Evolutionary conservation across 2,888 invertebrate species (phyloP), one percentile per base, ranked within the genome.

Genomic region (Morpho achilles): DNA sequence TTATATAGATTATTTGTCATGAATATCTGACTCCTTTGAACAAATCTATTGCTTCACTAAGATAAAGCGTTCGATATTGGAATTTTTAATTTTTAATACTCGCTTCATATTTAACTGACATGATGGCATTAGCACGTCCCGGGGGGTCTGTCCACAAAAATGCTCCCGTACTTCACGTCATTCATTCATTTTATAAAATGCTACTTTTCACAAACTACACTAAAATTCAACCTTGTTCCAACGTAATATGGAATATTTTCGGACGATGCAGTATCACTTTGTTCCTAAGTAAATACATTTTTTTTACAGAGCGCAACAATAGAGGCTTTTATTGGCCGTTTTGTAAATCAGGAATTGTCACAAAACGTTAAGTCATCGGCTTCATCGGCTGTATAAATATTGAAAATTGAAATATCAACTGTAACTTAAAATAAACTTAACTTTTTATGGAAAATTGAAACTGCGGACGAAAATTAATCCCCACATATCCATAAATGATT

Each of bases 281-380:
- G 78, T 74, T 80, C 61, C 61, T 74, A 69, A 72, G 69, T 67
- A 79, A 75, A 72, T 72, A 72, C 73, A 79, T 73, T 74, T 80
- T 75, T 80, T 82, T 78, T 73, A 76, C 77, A 80, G 74, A 72
- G 71, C 68, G 70, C 70, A 76, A 85, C 84, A 86, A 86, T 81
- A 75, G 81, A 69, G 67, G 71, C 74, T 76, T 82, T 84, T 85
- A 86, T 87, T 87, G 80, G 87, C 85, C 80, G 78, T 82, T 85
- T 85, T 83, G 85, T 83, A 75, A 77, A 82, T 79, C 77, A 75
- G 79, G 80, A 80, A 83, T 79, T 82, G 83, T 83, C 83, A 82
- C 80, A 75, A 80, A 83, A 76, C 72, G 80, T 79, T 75, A 72
- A 82, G 80, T 80, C 83, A 82, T 79, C 75, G 69, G 69, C 70